Base-by-base conservation (phyloP, 1,140 invertebrate genomes). In the Gonatopus flavifemur region DNA sequence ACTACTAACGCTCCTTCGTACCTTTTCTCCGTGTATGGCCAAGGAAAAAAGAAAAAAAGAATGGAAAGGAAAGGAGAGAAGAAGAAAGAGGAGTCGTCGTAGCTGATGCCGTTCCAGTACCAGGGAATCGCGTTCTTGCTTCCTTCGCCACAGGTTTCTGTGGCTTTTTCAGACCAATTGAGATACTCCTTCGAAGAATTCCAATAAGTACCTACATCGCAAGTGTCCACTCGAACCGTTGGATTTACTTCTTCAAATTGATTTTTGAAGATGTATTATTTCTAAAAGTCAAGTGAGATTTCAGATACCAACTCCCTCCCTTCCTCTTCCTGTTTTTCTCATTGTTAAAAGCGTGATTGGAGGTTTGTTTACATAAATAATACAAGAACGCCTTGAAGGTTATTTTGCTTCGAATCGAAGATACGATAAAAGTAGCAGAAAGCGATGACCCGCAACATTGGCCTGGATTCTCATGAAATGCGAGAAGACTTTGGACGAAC, bases 1-100 rank as follows among this genome's bases (percentile, higher is more conserved):
- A 68, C 72, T n/a, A n/a, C n/a, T n/a, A n/a, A n/a, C 65, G 64
- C 65, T 74, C 64, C 64, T 66, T 61, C 63, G 52, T 64, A 53
- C 49, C 53, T 70, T 64, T 64, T 55, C 57, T 66, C 54, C 42
- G 48, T 46, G 38, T 42, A 45, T 33, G 59, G 55, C 20, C 52
- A 58, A 60, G 53, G 48, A 44, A 48, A 43, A 28, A 52, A 56
- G 50, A 63, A 50, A 56, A 51, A 50, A 50, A 51, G 39, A 38
- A 35, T 16, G 59, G 55, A 55, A 58, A 60, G 53, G 48, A 44
- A 48, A 43, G 24, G 53, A 56, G 50, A 63, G 52, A 56, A 51
- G 51, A 50, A 51, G 39, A 38, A 35, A 49, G 37, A 13, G 25
- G 35, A 18, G 39, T 44, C 55, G 55, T 52, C 39, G 42, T 32